Conservation (phyloP, 2,113 vertebrate genomes). For the Siphamia tubifer region DNA sequence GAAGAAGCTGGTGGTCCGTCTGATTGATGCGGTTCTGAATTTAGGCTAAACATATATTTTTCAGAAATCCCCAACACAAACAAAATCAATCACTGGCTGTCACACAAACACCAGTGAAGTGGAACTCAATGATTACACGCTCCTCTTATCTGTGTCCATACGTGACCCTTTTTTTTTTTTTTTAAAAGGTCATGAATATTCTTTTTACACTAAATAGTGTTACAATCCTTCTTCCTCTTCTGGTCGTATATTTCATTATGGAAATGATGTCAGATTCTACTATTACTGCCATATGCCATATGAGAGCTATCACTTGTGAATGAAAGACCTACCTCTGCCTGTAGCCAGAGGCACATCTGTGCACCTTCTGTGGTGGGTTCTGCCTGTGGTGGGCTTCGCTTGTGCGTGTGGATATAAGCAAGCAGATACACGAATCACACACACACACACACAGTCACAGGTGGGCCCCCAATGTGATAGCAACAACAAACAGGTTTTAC, state of each 20-base stretch:
- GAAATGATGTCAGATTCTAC: constrained; percentile 77
- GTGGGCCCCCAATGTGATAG: constrained; percentile 28
- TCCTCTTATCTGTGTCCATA: constrained; percentile 55
- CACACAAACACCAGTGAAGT: constrained; percentile 58
- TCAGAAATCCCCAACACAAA: constrained; percentile 55
- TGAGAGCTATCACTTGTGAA: constrained; percentile 70
- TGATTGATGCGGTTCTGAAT: constrained; percentile 35
- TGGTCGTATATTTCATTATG: constrained; percentile 58
- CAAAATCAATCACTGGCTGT: constrained; percentile 70
- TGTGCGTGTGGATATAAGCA: constrained; percentile 11
- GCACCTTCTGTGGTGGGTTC: constrained; percentile 76
- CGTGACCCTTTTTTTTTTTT: not conserved
- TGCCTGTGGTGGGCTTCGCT: constrained; percentile 51
- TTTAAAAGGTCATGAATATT: constrained; percentile 53
- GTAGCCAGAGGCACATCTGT: constrained; percentile 78
- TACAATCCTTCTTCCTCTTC: constrained; percentile 43
- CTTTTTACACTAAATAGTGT: constrained; percentile 18
- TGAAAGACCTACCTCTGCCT: constrained; percentile 69
- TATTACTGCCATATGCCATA: constrained; percentile 75
- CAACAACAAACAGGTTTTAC: constrained; percentile 28
- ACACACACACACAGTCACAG: constrained; percentile 11
- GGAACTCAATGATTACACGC: constrained; percentile 64
- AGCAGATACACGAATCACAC: constrained; percentile 19
- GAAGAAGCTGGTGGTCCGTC: constrained; percentile 40
- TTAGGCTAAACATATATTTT: constrained; percentile 52